Evolutionary conservation across 2,113 vertebrate genomes (phyloP), one percentile per base, ranked within the genome.

Genomic region (Mellivora capensis): DNA sequence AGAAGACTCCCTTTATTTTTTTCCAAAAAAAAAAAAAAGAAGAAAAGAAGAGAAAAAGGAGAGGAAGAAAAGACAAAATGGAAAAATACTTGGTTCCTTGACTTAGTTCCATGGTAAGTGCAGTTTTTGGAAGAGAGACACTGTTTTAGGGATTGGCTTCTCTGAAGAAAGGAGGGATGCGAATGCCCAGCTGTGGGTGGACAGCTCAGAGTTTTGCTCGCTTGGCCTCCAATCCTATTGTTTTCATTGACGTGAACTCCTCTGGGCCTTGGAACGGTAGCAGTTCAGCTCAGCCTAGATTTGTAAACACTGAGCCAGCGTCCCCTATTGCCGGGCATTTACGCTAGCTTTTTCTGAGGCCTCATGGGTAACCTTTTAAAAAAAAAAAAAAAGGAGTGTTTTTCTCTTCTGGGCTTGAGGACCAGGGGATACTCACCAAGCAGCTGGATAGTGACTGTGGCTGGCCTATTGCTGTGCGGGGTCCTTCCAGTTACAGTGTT

Each of bases 191-290:
- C 61, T 67, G 15, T 84, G 13, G 31, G 23, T 52, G 4, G 4
- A 25, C 49, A 93, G 80, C 54, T 49, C 52, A 94, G 39, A 29
- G 39, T 39, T 94, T 92, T 88, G 15, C 37, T 96, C 31, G 47
- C 47, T 77, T 90, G 61, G 25, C 79, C 21, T 96, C 87, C 94
- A 67, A 87, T 62, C 79, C 42, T 64, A 1, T 49, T 82, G 15
- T 90, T 97, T 93, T 90, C 34, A 49, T 87, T 90, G 31, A 83
- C 49, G n/a, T 67, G 14, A 85, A 87, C 13, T 87, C 82, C 94
- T 83, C 54, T 94, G 49, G 44, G 87, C 12, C 52, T 91, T 57
- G 37, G 83, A 77, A 47, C 49, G 10, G 4, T 52, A 83, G 59
- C 29, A 18, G 0, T 81, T 37, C 29, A 87, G 76, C 47, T 76